Conservation (phyloP, 2,888 invertebrate genomes). For the Macroteleia sp. region DNA sequence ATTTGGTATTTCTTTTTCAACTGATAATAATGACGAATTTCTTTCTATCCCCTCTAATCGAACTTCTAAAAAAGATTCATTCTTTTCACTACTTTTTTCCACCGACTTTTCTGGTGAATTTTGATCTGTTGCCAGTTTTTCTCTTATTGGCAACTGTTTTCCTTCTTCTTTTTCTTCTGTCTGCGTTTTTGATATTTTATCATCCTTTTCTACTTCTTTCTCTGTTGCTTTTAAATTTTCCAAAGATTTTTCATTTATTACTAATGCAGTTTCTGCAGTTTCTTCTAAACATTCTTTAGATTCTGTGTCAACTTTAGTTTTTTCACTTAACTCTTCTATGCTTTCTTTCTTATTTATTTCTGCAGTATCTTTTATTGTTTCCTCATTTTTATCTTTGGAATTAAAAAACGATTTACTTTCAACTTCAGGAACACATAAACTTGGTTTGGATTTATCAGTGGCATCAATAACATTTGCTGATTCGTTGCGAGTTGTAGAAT, state of each 20-base stretch:
- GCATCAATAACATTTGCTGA: conserved; percentile 6
- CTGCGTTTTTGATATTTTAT: too few relatives aligned
- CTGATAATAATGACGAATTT: conserved; percentile 17
- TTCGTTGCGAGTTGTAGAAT: conserved; percentile 8
- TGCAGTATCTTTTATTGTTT: conserved; percentile 33
- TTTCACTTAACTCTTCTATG: not conserved
- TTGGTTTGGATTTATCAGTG: conserved; percentile 5
- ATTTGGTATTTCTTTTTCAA: conserved; percentile 33
- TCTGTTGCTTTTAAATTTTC: too few relatives aligned
- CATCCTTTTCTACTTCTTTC: too few relatives aligned
- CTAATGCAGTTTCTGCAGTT: too few relatives aligned
- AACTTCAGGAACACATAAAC: not conserved
- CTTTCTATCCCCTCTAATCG: conserved; percentile 58
- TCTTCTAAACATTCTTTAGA: too few relatives aligned
- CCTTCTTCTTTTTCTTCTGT: too few relatives aligned
- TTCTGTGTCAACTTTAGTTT: not conserved
- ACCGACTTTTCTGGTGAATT: conserved; percentile 7
- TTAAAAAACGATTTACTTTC: too few relatives aligned
- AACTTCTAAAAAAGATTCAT: conserved; percentile 51
- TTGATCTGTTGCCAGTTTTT: too few relatives aligned
- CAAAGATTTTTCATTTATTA: too few relatives aligned
- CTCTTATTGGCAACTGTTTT: too few relatives aligned
- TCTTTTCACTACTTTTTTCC: conserved; percentile 46
- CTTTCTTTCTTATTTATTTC: conserved; percentile 56
- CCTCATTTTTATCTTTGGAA: conserved; percentile 9